A percentile compares a stretch with the other conserved stretches of the same genome.
Evolutionary conservation across 2,888 invertebrate genomes (phyloP).

Genomic region (Limnephilus marmoratus): DNA sequence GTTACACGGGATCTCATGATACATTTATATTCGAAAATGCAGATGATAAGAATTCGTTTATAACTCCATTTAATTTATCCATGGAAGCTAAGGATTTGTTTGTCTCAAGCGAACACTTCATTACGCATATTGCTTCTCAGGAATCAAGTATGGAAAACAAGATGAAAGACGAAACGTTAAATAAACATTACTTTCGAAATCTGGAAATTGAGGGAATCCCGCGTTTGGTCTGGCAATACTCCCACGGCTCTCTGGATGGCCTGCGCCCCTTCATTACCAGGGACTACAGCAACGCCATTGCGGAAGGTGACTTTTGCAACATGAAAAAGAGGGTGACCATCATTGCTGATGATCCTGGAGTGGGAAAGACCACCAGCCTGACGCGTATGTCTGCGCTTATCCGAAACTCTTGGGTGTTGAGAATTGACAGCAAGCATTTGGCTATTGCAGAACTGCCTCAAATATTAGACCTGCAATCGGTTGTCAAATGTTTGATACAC

Average conservation of each 20-base stretch:
- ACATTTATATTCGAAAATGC: not conserved
- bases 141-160: no score
- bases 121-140: no score
- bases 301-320: not conserved
- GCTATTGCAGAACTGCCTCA: not conserved
- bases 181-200: not conserved
- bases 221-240: not conserved
- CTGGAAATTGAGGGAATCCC: not conserved
- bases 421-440: not conserved
- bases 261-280: not conserved
- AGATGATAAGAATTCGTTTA: not conserved
- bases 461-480: not conserved
- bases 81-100: no score
- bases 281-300: not conserved
- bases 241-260: not conserved
- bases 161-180: not conserved
- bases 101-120: no score
- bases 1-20: no score
- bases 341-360: not conserved
- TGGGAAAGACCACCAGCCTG: not conserved
- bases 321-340: not conserved
- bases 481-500: not conserved
- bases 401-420: not conserved
- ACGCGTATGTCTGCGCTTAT: not conserved
- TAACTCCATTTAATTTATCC: not conserved